Evolutionary conservation across 2,888 invertebrate species (phyloP).

Genomic region (Liopterus haemorrhoidalis): DNA sequence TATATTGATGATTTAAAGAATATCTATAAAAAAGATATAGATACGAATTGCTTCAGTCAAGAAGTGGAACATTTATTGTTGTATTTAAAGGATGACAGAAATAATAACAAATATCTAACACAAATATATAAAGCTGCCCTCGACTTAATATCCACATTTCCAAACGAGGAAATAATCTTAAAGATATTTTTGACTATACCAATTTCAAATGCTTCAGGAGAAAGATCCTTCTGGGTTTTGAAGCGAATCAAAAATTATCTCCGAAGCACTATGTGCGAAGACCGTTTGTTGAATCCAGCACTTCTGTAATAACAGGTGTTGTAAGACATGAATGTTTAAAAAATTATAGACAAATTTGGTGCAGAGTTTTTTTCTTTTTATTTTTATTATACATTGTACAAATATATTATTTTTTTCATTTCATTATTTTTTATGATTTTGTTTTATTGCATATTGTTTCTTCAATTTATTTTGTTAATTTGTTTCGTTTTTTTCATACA

Average conservation of each 20-base stretch:
- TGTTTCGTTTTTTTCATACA: neutral
- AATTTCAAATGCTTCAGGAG: constrained; percentile 2
- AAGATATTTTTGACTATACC: neutral
- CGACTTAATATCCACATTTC: constrained; percentile 2
- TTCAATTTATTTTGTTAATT: neutral
- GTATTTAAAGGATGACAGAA: constrained; percentile 2
- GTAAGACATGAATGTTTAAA: neutral
- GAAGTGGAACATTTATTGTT: constrained; percentile 1
- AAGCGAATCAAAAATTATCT: neutral
- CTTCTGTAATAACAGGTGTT: no score
- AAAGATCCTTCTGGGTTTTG: neutral
- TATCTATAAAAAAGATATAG: constrained; percentile 1
- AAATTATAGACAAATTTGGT: no score
- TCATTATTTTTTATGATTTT: constrained; percentile 1
- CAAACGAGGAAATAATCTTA: constrained; percentile 3
- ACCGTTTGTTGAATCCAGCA: no score
- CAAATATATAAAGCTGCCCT: constrained; percentile 3
- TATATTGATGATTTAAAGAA: constrained; percentile 1
- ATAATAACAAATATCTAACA: constrained; percentile 1
- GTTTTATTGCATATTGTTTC: no score
- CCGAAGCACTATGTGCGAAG: no score
- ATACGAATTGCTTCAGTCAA: constrained; percentile 1
- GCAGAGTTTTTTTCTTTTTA: no score
- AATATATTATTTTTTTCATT: constrained; percentile 4
- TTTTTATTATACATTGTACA: no score